phyloP scores from a whole-genome alignment of 1,140 invertebrate species.

The Drosophila busckii region DNA sequence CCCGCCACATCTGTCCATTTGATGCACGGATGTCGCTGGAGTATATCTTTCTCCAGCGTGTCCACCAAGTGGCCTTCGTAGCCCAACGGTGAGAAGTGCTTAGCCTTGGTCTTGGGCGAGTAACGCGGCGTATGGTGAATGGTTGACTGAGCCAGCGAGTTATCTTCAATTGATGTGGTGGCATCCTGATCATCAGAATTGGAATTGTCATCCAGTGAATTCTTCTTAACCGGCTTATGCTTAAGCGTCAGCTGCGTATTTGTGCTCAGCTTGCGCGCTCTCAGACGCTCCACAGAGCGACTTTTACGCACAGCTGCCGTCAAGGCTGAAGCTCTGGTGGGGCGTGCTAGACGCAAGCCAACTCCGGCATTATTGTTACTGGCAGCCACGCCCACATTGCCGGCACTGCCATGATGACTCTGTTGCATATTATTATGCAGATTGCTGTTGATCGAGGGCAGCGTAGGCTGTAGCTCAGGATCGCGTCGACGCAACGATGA shows the following conservation, averaged over 20 bases:
- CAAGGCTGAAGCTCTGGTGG: constrained; percentile 48
- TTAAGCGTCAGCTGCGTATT: constrained; percentile 61
- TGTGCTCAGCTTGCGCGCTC: constrained; percentile 66
- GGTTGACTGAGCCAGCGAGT: constrained; percentile 62
- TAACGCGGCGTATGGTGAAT: constrained; percentile 62
- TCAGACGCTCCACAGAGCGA: constrained; percentile 81
- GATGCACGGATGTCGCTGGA: constrained; percentile 97
- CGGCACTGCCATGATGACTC: constrained; percentile 66
- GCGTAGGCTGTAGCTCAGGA: constrained; percentile 83
- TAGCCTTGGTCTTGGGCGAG: constrained; percentile 80
- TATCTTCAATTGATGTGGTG: constrained; percentile 74
- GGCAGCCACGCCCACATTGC: constrained; percentile 47
- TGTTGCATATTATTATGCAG: constrained; percentile 47
- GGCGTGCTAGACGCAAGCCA: constrained; percentile 50
- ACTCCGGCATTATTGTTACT: constrained; percentile 19
- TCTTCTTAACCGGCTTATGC: constrained; percentile 66
- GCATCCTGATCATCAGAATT: constrained; percentile 78
- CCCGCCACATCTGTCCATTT: constrained; percentile 98
- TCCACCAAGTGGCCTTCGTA: constrained; percentile 90
- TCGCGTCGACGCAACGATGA: constrained; percentile 82
- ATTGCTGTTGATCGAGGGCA: constrained; percentile 81
- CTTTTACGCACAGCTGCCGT: constrained; percentile 78
- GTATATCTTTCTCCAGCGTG: constrained; percentile 94
- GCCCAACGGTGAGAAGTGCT: constrained; percentile 86
- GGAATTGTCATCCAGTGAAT: constrained; percentile 73